phyloP scores from a whole-genome alignment of 2,113 vertebrate genomes.

The Campylomormyrus tamandua region DNA sequence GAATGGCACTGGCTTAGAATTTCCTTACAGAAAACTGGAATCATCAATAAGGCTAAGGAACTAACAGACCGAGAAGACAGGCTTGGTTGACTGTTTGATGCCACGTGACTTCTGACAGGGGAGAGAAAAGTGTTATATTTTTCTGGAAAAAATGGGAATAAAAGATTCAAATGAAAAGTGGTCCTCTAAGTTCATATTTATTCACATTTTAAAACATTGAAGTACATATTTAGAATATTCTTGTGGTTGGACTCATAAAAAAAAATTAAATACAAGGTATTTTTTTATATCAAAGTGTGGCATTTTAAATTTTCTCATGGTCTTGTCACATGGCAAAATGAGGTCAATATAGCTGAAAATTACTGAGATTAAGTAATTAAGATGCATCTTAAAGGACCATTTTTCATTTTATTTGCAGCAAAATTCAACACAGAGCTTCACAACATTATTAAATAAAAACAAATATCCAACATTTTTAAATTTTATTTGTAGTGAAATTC shows the following conservation, averaged over 20 bases:
- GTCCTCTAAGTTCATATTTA: neutral
- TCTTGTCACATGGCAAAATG: neutral
- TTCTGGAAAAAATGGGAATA: neutral
- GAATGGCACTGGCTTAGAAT: neutral
- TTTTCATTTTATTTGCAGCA: neutral
- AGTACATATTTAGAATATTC: neutral
- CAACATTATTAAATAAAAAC: constrained; percentile 3
- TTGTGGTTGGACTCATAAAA: neutral
- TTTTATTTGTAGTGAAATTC: neutral
- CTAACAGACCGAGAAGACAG: neutral
- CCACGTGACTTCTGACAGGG: neutral
- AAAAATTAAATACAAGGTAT: neutral
- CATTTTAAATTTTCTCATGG: neutral
- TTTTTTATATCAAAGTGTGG: neutral
- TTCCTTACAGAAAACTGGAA: neutral
- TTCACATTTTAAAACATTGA: neutral
- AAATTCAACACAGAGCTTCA: neutral
- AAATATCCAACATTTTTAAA: neutral
- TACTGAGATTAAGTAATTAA: neutral
- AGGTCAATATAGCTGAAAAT: neutral
- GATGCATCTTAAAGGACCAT: neutral
- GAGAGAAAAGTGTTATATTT: neutral
- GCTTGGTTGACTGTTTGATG: neutral
- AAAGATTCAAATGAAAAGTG: neutral
- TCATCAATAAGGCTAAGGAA: neutral